phyloP scores from a whole-genome alignment of 2,888 invertebrate genomes.

The Zaprionus obscuricornis region DNA sequence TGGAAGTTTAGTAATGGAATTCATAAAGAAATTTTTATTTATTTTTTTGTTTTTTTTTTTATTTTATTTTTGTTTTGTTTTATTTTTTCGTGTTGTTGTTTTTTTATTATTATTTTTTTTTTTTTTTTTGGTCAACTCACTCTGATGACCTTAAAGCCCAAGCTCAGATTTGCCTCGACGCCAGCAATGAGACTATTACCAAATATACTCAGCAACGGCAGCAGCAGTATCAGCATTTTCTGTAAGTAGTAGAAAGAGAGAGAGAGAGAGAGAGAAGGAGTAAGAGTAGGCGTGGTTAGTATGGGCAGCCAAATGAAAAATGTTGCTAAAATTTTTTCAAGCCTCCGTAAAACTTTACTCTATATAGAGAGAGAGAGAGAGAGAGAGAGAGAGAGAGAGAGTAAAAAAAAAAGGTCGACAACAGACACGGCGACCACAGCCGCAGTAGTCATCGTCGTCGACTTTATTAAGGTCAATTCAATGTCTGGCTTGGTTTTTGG shows the following conservation, averaged over 20 bases:
- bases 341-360: too few relatives aligned
- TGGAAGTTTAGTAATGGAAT: constrained; percentile 44
- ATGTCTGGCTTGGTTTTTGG: constrained; percentile 61
- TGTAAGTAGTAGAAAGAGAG: constrained; percentile 52
- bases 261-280: constrained; percentile 11
- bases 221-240: constrained; percentile 83
- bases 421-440: constrained; percentile 31
- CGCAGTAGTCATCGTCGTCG: constrained; percentile 45
- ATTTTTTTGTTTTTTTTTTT: constrained; percentile 23
- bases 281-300: constrained; percentile 45
- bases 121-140: constrained; percentile 63
- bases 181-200: constrained; percentile 81
- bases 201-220: constrained; percentile 82
- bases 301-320: constrained; percentile 43
- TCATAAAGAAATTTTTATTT: constrained; percentile 45
- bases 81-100: constrained; percentile 15
- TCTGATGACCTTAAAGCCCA: constrained; percentile 81
- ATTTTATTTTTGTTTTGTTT: constrained; percentile 1
- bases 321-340: too few relatives aligned
- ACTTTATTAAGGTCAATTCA: constrained; percentile 78
- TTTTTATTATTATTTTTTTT: constrained; percentile 2
- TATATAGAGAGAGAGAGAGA: neutral
- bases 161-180: constrained; percentile 80
- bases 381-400: neutral
- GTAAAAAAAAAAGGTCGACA: constrained; percentile 41